Evolutionary conservation across 2,888 invertebrate species (phyloP).

Genomic region (Microdon myrmicae): DNA sequence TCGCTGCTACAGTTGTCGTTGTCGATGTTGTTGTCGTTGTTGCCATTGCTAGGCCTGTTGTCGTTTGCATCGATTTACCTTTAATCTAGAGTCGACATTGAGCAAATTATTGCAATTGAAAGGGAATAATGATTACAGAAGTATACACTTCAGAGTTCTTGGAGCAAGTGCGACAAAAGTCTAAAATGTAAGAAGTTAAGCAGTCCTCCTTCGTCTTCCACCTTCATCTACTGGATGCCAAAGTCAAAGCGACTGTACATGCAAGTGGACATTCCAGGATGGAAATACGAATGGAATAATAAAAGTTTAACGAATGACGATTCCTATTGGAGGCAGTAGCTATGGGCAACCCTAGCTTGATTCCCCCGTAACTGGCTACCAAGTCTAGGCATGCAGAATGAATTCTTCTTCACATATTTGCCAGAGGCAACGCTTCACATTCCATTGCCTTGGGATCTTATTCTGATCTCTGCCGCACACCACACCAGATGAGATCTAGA

Average conservation of each 20-base stretch:
- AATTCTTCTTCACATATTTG: slow-evolving; percentile 45
- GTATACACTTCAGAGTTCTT: slow-evolving; percentile 23
- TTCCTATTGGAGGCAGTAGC: slow-evolving; percentile 11
- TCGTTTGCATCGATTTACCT: slow-evolving; percentile 52
- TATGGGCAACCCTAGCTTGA: slow-evolving; percentile 1
- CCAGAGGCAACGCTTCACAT: slow-evolving; percentile 35
- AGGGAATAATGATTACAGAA: slow-evolving; percentile 48
- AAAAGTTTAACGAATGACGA: slow-evolving; percentile 45
- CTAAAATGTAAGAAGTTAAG: slow-evolving; percentile 37
- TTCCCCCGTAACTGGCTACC: slow-evolving; percentile 3
- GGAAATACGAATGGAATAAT: slow-evolving; percentile 28
- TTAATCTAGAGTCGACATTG: slow-evolving; percentile 51
- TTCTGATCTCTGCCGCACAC: too few species aligned
- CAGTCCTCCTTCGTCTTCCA: too few species aligned
- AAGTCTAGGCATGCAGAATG: slow-evolving; percentile 31
- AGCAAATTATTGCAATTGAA: slow-evolving; percentile 52
- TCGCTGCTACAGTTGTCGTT: too few species aligned
- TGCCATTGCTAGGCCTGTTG: too few species aligned
- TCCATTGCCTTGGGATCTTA: slow-evolving; percentile 30
- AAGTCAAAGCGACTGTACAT: slow-evolving; percentile 27
- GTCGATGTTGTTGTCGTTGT: slow-evolving; percentile 33
- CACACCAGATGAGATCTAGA: too few species aligned
- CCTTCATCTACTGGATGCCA: too few species aligned
- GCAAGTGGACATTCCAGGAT: slow-evolving; percentile 17
- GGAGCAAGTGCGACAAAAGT: slow-evolving; percentile 15